Conservation (phyloP, 1,140 invertebrate genomes). For the Aphidius ervi region DNA sequence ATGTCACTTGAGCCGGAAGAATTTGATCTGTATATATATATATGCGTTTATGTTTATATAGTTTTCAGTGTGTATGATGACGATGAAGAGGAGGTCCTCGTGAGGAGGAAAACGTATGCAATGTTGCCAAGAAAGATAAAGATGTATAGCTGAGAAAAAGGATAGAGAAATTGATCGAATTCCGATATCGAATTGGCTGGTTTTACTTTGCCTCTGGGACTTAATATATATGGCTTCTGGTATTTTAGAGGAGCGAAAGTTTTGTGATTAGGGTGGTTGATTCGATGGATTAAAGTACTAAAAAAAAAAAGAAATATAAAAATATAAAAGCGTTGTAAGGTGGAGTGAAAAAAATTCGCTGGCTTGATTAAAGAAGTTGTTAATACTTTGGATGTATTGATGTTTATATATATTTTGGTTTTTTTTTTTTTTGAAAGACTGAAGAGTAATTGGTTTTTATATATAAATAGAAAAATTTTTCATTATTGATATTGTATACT, state of each 20-base stretch:
- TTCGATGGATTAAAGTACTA: conserved; percentile 11
- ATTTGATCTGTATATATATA: conserved; percentile 38
- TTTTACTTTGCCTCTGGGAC: background rate
- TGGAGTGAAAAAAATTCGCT: background rate
- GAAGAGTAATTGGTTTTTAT: no score
- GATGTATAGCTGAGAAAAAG: conserved; percentile 14
- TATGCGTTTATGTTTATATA: conserved; percentile 3
- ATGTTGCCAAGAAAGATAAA: conserved; percentile 2
- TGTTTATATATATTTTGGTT: background rate
- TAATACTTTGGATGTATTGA: conserved; percentile 4
- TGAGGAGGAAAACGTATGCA: background rate
- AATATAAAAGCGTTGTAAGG: no score
- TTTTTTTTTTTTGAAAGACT: background rate
- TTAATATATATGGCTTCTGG: conserved; percentile 20
- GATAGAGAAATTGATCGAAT: conserved; percentile 48
- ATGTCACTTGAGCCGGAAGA: conserved; percentile 50
- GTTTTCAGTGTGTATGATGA: conserved; percentile 22
- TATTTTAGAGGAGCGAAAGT: conserved; percentile 22
- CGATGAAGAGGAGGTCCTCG: background rate
- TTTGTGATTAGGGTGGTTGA: conserved; percentile 21
- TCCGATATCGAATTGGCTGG: conserved; percentile 47
- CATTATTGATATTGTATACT: no score
- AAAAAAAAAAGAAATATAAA: background rate
- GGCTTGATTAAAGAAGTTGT: conserved; percentile 23
- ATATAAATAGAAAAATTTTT: no score